phyloP scores from a whole-genome alignment of 2,888 invertebrate species.

The Ganaspis brasiliensis region DNA sequence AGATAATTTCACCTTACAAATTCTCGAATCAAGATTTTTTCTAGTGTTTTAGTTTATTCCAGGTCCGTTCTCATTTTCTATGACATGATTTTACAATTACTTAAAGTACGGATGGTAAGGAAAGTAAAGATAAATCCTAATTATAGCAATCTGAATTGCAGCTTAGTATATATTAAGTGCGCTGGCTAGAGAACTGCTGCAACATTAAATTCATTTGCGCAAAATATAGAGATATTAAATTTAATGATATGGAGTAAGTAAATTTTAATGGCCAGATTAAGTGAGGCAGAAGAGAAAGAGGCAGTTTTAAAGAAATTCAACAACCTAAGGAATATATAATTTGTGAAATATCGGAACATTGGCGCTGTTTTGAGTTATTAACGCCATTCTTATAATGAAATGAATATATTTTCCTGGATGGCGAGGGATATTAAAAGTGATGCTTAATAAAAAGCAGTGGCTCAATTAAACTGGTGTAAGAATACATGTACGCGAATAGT shows the following conservation, averaged over 20 bases:
- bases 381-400: background rate
- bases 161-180: background rate
- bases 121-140: conserved; percentile 24
- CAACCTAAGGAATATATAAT: background rate
- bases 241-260: conserved; percentile 24
- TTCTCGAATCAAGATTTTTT: too few relatives aligned
- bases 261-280: conserved; percentile 10
- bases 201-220: conserved; percentile 19
- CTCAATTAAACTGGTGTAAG: conserved; percentile 61
- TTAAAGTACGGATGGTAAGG: background rate
- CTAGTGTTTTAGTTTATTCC: background rate
- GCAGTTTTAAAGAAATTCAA: background rate
- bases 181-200: background rate
- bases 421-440: background rate
- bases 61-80: background rate
- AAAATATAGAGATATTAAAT: conserved; percentile 4
- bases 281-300: background rate
- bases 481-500: conserved; percentile 49
- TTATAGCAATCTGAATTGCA: conserved; percentile 30
- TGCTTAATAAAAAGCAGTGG: background rate
- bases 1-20: too few relatives aligned
- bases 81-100: conserved; percentile 30
- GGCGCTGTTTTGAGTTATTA: too few relatives aligned
- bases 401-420: background rate
- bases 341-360: too few relatives aligned